A percentile compares a stretch with the other conserved stretches of the same genome.
phyloP scores from a whole-genome alignment of 2,797 vertebrate species.

The Paramormyrops hopkinsi region DNA sequence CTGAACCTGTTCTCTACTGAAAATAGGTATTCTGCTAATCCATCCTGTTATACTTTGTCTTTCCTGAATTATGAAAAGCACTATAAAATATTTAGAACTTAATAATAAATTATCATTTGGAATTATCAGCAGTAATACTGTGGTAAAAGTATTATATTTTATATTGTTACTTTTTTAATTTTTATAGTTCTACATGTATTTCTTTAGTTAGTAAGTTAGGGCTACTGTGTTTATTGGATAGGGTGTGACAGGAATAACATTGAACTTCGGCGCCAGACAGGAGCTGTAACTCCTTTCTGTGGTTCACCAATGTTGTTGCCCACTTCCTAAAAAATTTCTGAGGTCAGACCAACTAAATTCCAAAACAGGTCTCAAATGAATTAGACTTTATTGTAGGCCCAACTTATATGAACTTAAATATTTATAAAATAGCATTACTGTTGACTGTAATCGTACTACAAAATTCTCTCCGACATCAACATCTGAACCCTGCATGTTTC shows the following conservation, averaged over 20 bases:
- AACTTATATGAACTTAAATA: background rate
- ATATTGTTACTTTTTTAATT: background rate
- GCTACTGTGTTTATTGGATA: background rate
- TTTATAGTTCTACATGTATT: background rate
- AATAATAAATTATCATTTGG: background rate
- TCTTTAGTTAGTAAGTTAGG: background rate
- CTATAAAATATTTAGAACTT: background rate
- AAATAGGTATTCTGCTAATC: background rate
- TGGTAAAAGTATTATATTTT: background rate
- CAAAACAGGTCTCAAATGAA: background rate
- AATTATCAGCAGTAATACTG: background rate
- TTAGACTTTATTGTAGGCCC: background rate
- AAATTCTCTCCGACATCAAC: background rate
- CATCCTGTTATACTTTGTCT: background rate
- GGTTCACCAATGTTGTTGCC: background rate
- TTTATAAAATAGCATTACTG: background rate
- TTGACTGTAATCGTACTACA: background rate
- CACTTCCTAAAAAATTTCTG: background rate
- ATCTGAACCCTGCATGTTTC: background rate
- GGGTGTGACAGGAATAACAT: background rate
- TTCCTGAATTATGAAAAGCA: background rate
- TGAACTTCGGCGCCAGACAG: constrained; percentile 5
- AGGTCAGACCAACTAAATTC: background rate
- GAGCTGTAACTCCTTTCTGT: constrained; percentile 5
- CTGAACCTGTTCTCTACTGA: background rate